Evolutionary conservation across 92 coral and sea anemone genomes (phyloP), one percentile per base, ranked within the genome.

Genomic region (Blastomussa wellsi): DNA sequence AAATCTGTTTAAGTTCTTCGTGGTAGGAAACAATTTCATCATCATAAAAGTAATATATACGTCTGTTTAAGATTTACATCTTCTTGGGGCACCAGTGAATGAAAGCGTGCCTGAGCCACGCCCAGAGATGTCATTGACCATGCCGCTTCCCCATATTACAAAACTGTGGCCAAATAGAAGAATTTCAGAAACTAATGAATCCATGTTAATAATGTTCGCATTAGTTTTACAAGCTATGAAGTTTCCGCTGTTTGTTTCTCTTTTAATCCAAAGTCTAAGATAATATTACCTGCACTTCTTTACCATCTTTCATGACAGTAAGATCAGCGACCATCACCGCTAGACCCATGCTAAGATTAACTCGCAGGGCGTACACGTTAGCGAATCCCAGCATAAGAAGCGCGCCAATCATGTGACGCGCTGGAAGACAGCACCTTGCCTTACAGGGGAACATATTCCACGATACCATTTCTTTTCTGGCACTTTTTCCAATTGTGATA

Each of bases 291-390:
- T 68, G 38, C 22, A 68, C 38, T 68, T 68, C 73, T 19, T 28
- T 68, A 1, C 38, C 73, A 68, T 31, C 73, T 68, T 24, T 68
- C 73, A 68, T 68, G n/a, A 68, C 38, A 31, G 73, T 68, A 6
- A 31, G 41, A 68, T 68, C 39, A 68, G 38, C 42, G 38, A 68
- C 73, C 38, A 66, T 66, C 35, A 66, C 72, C 20, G 73, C 73
- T 4, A 68, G 42, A 16, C 38, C 73, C 38, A 68, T 36, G 42
- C 73, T 68, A 4, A 68, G 38, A 29, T 68, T 68, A 68, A 68
- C 73, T 4, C 73, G 73, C 73, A 68, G 32, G 22, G 73, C 73
- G 73, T 68, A 68, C 22, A 68, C 73, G 31, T 66, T 66, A 1
- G 72, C 37, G 36, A 66, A 66, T 13, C 72, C 72, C 33, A 68